Conservation (phyloP, 2,113 vertebrate genomes). For the Pelecanoides urinatrix region DNA sequence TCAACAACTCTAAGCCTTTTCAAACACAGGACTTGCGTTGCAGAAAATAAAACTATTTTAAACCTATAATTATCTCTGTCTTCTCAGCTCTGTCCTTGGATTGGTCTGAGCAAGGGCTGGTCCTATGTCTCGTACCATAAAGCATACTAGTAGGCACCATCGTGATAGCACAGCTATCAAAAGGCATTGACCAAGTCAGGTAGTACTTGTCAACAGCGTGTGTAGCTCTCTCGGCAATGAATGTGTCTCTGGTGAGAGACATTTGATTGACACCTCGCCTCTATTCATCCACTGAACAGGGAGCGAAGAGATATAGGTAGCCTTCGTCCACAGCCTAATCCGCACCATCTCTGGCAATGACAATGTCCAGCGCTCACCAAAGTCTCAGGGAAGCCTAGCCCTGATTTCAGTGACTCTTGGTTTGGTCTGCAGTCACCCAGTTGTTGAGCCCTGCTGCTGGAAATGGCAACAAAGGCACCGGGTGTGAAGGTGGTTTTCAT, state of each 20-base stretch:
- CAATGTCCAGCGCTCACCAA: not conserved
- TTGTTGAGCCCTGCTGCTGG: not conserved
- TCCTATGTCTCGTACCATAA: not conserved
- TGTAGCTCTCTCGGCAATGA: not conserved
- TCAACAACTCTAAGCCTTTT: conserved; percentile 4
- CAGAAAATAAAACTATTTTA: not conserved
- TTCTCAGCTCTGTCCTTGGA: not conserved
- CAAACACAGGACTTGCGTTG: not conserved
- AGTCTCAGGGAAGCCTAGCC: not conserved
- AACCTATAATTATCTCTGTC: not conserved
- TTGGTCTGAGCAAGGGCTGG: not conserved
- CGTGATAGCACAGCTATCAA: not conserved
- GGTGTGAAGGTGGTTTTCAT: not conserved
- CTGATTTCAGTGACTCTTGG: too few relatives aligned
- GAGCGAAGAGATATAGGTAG: not conserved
- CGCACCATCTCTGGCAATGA: rapidly evolving
- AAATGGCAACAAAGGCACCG: not conserved
- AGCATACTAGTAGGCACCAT: not conserved
- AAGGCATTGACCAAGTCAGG: not conserved
- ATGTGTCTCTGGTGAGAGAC: not conserved
- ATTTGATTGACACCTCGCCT: not conserved
- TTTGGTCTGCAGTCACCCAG: not conserved
- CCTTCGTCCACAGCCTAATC: not conserved
- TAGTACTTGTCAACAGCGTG: not conserved
- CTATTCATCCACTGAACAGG: not conserved